Base-by-base conservation (phyloP, 2,888 invertebrate genomes). In the Xylophagus ater region DNA sequence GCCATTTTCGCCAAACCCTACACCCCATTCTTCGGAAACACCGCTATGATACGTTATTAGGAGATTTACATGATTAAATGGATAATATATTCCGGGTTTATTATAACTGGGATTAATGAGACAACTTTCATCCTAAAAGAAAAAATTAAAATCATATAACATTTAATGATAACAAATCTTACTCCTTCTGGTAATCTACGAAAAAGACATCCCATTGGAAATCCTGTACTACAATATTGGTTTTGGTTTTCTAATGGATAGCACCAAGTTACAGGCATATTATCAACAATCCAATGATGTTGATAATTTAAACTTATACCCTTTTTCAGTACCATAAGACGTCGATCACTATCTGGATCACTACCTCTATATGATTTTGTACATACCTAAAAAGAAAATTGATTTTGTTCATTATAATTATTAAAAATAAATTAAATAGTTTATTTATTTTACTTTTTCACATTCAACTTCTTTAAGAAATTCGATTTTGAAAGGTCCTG, bases 201-300 rank as follows among this genome's bases (percentile, higher is more conserved):
- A 7, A 83, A 79, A 60, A 80, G 84, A 59, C 97, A 98, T 5
- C 97, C 97, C 85, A 98, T 92, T 1, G 96, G 96, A 62, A 98
- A 98, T 8, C 97, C 96, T 28, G 88, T 89, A 46, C 85, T 86
- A 61, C 98, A 98, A 59, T 83, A 89, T 44, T 77, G 79, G 49
- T 76, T 74, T 48, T 79, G 78, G 51, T 78, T 79, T 44, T 83
- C 79, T 40, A 78, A 57, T 30, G 66, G 68, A 62, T 90, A 93
- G 63, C 98, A 98, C 85, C 90, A 96, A 0, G 97, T 96, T 2
- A 98, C 87, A 0, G 98, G 98, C 96, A 98, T 96, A 61, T 98
- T 98, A 66, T 98, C 98, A 46, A 89, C 74, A 53, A 90, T 89
- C 97, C 97, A 98, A 64, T 98, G 97, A 66, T 98, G 97, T 55